phyloP scores from a whole-genome alignment of 2,888 invertebrate genomes.

The Pseudeuparius sepicola region DNA sequence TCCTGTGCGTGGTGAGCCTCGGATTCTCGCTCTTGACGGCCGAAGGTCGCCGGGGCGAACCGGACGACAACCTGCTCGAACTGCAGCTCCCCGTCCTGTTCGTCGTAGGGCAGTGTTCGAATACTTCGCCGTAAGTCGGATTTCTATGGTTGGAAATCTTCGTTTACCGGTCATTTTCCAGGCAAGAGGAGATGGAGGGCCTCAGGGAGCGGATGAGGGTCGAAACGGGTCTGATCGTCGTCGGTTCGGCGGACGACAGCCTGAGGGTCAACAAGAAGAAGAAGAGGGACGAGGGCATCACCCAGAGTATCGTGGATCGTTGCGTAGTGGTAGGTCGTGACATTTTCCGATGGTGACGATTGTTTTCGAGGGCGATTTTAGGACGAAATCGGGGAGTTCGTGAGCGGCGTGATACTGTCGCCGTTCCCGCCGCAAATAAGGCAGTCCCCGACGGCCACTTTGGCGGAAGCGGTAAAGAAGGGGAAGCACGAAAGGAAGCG shows the following conservation, averaged over 20 bases:
- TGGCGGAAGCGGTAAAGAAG: conserved; percentile 26
- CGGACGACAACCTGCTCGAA: conserved; percentile 66
- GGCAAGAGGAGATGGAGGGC: conserved; percentile 65
- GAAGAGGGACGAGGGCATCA: conserved; percentile 62
- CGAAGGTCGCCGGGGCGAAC: conserved; percentile 60
- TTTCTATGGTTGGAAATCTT: neutral
- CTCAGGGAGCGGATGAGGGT: conserved; percentile 65
- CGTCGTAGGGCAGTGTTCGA: conserved; percentile 66
- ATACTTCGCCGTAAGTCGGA: conserved; percentile 46
- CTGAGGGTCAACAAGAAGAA: conserved; percentile 60
- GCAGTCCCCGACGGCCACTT: conserved; percentile 32
- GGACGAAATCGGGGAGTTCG: conserved; percentile 58
- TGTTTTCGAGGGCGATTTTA: too few relatives aligned
- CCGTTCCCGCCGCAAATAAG: conserved; percentile 48
- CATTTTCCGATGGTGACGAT: too few relatives aligned
- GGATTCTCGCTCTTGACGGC: conserved; percentile 68
- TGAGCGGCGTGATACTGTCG: conserved; percentile 47
- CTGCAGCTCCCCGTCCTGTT: conserved; percentile 66
- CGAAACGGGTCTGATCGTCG: conserved; percentile 64
- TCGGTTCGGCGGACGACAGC: conserved; percentile 70
- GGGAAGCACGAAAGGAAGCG: conserved; percentile 38
- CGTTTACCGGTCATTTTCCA: neutral
- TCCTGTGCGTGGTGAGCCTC: conserved; percentile 64
- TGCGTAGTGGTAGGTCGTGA: conserved; percentile 56
- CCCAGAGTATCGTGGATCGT: conserved; percentile 70